Conservation (phyloP, 2,113 vertebrate species). For the Brachypteracias leptosomus region DNA sequence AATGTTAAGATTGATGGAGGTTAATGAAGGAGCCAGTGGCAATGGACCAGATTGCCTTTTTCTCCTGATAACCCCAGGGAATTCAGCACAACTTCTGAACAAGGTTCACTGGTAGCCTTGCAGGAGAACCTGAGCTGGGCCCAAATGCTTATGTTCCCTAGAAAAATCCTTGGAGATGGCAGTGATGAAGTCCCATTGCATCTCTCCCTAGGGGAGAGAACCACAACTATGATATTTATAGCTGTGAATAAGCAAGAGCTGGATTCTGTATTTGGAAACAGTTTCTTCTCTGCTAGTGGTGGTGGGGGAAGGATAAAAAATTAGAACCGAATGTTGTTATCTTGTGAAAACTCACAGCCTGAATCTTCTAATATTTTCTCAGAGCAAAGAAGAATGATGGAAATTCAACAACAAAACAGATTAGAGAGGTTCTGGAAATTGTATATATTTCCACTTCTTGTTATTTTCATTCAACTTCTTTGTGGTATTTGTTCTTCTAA, state of each 20-base stretch:
- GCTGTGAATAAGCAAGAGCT: not conserved
- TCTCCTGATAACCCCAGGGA: not conserved
- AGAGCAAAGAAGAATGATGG: not conserved
- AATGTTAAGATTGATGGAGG: not conserved
- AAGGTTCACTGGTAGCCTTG: not conserved
- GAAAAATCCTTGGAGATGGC: not conserved
- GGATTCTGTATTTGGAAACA: not conserved
- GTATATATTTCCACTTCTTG: not conserved
- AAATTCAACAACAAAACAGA: not conserved
- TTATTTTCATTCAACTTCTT: not conserved
- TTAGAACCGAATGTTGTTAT: not conserved
- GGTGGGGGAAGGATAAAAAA: not conserved
- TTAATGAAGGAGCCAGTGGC: not conserved
- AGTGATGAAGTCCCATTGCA: not conserved
- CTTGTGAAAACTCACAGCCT: not conserved
- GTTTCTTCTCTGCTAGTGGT: not conserved
- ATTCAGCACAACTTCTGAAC: not conserved
- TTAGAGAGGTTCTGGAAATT: not conserved
- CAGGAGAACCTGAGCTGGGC: not conserved
- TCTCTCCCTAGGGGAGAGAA: not conserved
- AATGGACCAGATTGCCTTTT: not conserved
- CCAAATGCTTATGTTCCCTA: not conserved
- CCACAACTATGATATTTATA: not conserved
- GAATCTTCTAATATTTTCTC: not conserved
- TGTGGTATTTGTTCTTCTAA: not conserved